Evolutionary conservation across 1,140 invertebrate species (phyloP).

Genomic region (Cyclina sinensis): DNA sequence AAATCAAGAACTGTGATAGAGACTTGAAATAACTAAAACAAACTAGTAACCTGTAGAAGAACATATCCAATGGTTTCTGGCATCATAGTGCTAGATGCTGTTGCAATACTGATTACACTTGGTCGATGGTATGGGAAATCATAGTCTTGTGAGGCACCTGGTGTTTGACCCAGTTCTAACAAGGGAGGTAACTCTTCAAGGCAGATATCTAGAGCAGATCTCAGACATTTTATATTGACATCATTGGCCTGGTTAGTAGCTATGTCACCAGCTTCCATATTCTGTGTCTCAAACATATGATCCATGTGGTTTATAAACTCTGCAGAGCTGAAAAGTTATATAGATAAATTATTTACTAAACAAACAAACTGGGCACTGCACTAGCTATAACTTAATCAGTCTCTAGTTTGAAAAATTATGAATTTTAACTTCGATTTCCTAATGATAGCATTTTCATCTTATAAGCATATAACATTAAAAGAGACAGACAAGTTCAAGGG

Average conservation of each 20-base stretch:
- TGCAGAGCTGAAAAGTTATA: constrained; percentile 73
- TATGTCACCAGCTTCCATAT: constrained; percentile 80
- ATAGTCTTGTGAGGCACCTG: constrained; percentile 74
- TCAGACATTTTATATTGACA: constrained; percentile 78
- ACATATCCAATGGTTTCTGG: constrained; percentile 85
- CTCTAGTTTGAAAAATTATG: too few species aligned
- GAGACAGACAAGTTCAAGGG: too few species aligned
- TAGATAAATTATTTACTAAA: background rate
- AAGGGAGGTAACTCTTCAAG: constrained; percentile 83
- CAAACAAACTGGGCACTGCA: too few species aligned
- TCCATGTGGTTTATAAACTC: constrained; percentile 81
- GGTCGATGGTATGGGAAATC: constrained; percentile 85
- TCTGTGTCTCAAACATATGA: constrained; percentile 84
- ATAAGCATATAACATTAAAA: too few species aligned
- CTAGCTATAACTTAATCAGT: too few species aligned
- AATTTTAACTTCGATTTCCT: too few species aligned
- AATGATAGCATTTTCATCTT: too few species aligned
- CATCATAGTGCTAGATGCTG: constrained; percentile 79
- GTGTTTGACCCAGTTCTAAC: constrained; percentile 82
- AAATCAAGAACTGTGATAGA: too few species aligned
- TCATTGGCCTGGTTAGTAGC: constrained; percentile 25
- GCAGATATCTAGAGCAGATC: constrained; percentile 83
- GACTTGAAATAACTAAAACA: too few species aligned
- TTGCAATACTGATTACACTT: constrained; percentile 81
- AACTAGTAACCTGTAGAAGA: constrained; percentile 82